phyloP scores from a whole-genome alignment of 2,797 vertebrate species.

The Spinibarbus caldwelli region DNA sequence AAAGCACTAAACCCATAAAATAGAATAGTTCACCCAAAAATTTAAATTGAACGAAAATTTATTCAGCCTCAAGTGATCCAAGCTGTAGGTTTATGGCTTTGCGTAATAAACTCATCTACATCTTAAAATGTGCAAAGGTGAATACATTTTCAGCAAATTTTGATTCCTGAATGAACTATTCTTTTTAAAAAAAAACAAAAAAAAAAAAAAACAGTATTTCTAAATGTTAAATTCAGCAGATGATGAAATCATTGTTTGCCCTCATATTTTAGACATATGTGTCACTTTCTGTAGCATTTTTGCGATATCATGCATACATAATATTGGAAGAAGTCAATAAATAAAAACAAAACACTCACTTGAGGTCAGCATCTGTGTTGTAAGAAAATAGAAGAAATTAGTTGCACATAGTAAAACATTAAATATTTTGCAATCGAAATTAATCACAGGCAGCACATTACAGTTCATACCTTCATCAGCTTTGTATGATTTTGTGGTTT shows the following conservation, averaged over 20 bases:
- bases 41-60: too few relatives aligned
- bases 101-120: too few relatives aligned
- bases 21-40: too few relatives aligned
- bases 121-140: too few relatives aligned
- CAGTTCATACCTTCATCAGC: slow-evolving; percentile 26
- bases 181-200: too few relatives aligned
- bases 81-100: too few relatives aligned
- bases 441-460: not conserved
- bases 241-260: not conserved
- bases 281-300: not conserved
- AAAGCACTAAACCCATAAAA: too few relatives aligned
- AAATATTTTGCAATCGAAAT: not conserved
- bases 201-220: not conserved
- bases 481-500: not conserved
- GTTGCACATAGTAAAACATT: not conserved
- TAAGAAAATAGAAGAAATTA: slow-evolving; percentile 33
- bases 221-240: not conserved
- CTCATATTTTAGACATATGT: not conserved
- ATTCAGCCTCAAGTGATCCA: too few relatives aligned
- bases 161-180: not conserved
- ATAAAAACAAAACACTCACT: slow-evolving; percentile 62
- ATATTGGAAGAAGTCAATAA: not conserved
- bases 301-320: not conserved
- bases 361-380: slow-evolving; percentile 45
- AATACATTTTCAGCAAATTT: not conserved